Percentiles rank a stretch among this genome's conserved stretches.
Evolutionary conservation across 2,113 vertebrate species (phyloP).

Genomic region (Sakesphorus luctuosus): DNA sequence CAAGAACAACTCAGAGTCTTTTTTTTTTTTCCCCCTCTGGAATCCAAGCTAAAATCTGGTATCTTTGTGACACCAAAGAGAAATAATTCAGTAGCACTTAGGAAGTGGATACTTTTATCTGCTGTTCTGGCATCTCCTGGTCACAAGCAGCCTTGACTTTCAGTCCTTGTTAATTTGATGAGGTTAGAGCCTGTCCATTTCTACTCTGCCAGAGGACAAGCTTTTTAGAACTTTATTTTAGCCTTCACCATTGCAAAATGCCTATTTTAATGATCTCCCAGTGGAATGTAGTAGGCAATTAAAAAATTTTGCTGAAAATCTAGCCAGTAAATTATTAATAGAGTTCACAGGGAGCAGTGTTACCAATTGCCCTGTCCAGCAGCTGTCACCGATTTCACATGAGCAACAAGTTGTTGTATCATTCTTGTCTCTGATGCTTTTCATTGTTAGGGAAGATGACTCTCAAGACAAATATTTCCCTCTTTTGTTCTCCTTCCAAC

Average conservation of each 20-base stretch:
- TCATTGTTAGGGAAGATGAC: neutral
- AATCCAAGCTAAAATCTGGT: neutral
- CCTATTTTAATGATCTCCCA: neutral
- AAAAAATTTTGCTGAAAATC: constrained; percentile 1
- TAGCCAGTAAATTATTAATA: neutral
- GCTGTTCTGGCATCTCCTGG: constrained; percentile 11
- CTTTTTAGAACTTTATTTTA: constrained; percentile 18
- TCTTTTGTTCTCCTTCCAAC: neutral
- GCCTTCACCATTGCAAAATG: neutral
- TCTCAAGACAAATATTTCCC: neutral
- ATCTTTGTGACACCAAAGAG: neutral
- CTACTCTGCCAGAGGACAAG: neutral
- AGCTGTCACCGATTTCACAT: neutral
- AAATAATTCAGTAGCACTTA: constrained; percentile 11
- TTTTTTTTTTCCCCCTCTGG: neutral
- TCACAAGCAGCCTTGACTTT: constrained; percentile 20
- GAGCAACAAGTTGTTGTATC: neutral
- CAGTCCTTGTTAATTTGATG: neutral
- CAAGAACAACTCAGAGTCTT: neutral
- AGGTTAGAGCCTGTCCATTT: neutral
- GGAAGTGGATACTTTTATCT: neutral
- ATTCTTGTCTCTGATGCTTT: neutral
- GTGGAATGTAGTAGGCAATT: neutral
- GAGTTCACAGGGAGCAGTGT: neutral
- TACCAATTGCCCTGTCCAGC: neutral